phyloP scores from a whole-genome alignment of 2,797 vertebrate species.

The Helicolenus hilgendorfi region DNA sequence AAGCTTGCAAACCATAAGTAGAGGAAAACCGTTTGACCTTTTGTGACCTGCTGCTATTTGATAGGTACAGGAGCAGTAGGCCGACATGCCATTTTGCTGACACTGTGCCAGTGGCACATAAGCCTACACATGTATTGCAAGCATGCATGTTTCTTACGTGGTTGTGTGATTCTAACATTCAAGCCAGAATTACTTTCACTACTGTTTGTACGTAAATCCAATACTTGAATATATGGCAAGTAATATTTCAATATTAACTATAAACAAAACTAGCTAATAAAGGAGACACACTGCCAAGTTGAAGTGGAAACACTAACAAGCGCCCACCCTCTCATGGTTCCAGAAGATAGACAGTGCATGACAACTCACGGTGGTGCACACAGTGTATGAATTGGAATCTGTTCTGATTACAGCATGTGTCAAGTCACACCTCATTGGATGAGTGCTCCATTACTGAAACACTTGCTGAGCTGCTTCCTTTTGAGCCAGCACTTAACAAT shows the following conservation, averaged over 20 bases:
- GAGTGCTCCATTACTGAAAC: slow-evolving; percentile 27
- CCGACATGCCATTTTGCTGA: not conserved
- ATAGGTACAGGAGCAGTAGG: not conserved
- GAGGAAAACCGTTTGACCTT: not conserved
- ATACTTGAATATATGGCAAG: not conserved
- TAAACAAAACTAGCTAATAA: not conserved
- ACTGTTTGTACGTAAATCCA: not conserved
- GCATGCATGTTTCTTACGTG: not conserved
- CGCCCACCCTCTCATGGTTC: slow-evolving; percentile 27
- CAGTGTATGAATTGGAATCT: slow-evolving; percentile 56
- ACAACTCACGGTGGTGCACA: slow-evolving; percentile 29
- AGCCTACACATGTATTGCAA: not conserved
- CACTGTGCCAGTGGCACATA: not conserved
- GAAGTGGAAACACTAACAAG: not conserved
- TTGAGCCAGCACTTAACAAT: slow-evolving; percentile 10
- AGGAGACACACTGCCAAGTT: not conserved
- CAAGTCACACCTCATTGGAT: slow-evolving; percentile 64
- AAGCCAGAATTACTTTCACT: not conserved
- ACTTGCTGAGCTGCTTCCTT: slow-evolving; percentile 17
- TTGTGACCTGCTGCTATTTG: not conserved
- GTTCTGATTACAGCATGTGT: slow-evolving; percentile 37
- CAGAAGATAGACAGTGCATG: slow-evolving; percentile 51
- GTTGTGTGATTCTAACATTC: not conserved
- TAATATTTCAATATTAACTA: not conserved
- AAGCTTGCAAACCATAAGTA: not conserved